A percentile compares a stretch with the other conserved stretches of the same genome.
phyloP scores from a whole-genome alignment of 2,888 invertebrate species.

The Leuctra nigra region DNA sequence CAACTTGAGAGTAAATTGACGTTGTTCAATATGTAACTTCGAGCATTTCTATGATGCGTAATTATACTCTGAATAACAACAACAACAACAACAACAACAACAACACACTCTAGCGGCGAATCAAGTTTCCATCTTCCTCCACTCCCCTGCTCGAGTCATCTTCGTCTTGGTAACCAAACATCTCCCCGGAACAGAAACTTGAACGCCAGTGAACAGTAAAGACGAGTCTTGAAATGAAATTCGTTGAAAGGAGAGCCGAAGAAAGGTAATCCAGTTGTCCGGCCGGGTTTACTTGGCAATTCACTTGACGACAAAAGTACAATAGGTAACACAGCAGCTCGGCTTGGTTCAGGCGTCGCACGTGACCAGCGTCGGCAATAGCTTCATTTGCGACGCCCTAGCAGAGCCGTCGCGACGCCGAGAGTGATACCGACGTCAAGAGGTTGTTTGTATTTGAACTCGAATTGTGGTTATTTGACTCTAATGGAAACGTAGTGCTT shows the following conservation, averaged over 20 bases:
- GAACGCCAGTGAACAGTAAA: no score
- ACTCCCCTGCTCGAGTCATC: no score
- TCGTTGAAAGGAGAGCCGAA: constrained; percentile 11
- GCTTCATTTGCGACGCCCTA: constrained; percentile 4
- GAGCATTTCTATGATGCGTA: constrained; percentile 5
- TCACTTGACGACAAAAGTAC: constrained; percentile 23
- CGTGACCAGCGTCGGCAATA: constrained; percentile 10
- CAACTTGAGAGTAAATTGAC: constrained; percentile 8
- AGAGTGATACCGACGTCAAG: background rate
- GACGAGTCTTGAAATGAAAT: constrained; percentile 2
- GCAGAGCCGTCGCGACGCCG: background rate
- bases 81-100: no score
- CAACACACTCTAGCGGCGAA: no score
- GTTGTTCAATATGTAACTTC: background rate
- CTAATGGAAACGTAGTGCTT: background rate
- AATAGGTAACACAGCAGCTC: constrained; percentile 20
- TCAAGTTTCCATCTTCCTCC: no score
- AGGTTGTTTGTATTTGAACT: constrained; percentile 1
- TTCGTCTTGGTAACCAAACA: no score
- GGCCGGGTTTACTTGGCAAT: constrained; percentile 25
- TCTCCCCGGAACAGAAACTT: no score
- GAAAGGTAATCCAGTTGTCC: constrained; percentile 24
- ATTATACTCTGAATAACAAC: no score
- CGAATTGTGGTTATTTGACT: constrained; percentile 7
- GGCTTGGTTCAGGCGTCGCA: background rate